Conservation (phyloP, 2,113 vertebrate species). For the Thinocorus orbignyianus region DNA sequence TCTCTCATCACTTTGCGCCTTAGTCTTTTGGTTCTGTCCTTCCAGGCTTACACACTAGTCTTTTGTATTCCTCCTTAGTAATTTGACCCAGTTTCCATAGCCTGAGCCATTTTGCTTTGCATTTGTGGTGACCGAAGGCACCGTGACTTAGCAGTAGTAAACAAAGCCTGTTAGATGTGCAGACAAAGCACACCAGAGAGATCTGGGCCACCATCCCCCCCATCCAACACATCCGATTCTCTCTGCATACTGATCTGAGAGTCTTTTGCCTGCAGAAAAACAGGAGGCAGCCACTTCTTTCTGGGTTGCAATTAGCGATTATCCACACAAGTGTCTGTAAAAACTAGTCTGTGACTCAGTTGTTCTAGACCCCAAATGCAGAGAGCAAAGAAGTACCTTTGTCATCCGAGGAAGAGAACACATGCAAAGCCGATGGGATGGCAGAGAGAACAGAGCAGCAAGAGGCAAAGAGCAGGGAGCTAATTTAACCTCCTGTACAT, state of each 20-base stretch:
- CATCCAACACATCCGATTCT: background rate
- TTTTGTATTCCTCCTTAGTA: background rate
- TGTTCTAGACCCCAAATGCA: background rate
- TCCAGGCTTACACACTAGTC: background rate
- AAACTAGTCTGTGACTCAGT: background rate
- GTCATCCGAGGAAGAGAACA: no score
- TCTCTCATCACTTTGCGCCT: background rate
- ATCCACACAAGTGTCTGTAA: background rate
- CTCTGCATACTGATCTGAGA: background rate
- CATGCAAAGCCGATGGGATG: no score
- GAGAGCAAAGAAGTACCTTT: background rate
- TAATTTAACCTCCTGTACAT: background rate
- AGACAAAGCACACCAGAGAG: background rate
- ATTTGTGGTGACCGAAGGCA: background rate
- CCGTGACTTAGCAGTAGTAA: background rate
- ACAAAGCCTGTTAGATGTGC: background rate
- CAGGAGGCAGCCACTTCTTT: background rate
- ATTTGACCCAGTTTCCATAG: slow-evolving; percentile 9
- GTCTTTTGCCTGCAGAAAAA: background rate
- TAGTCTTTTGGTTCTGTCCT: background rate
- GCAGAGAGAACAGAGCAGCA: background rate
- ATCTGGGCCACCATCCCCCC: background rate
- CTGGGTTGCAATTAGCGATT: background rate
- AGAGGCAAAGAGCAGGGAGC: background rate
- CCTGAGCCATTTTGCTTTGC: background rate